Evolutionary conservation across 2,888 invertebrate genomes (phyloP).

Genomic region (Tetragnatha montana): DNA sequence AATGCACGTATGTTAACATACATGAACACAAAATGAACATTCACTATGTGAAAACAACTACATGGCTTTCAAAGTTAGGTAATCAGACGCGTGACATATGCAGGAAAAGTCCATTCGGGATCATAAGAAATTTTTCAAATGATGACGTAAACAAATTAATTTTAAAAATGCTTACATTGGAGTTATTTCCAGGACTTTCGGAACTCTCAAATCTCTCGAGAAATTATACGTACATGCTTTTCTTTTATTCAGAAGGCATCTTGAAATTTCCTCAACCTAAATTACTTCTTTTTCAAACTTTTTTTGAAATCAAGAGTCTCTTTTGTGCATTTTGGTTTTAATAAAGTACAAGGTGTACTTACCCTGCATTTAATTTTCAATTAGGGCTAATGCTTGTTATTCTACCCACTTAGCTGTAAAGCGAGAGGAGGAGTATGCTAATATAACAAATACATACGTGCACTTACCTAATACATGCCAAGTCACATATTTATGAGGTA

Average conservation of each 20-base stretch:
- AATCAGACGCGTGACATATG: too few relatives aligned
- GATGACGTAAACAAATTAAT: too few relatives aligned
- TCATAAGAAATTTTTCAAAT: too few relatives aligned
- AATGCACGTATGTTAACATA: too few relatives aligned
- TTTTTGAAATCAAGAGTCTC: neutral
- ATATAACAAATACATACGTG: conserved; percentile 39
- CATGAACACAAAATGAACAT: too few relatives aligned
- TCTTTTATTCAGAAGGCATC: neutral
- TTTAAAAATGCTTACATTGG: too few relatives aligned
- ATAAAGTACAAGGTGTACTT: conserved; percentile 4
- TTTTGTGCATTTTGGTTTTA: neutral
- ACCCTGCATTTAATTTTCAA: conserved; percentile 15
- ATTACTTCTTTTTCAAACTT: neutral
- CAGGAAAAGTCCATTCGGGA: too few relatives aligned
- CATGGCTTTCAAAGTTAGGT: too few relatives aligned
- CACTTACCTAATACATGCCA: conserved; percentile 36
- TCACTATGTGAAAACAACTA: too few relatives aligned
- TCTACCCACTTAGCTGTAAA: conserved; percentile 16
- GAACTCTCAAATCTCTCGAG: neutral
- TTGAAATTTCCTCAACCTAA: neutral
- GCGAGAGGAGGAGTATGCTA: conserved; percentile 33
- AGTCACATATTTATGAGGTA: conserved; percentile 29
- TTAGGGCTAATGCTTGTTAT: conserved; percentile 3
- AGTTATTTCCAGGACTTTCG: neutral
- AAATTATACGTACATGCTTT: neutral